Evolutionary conservation across 2,797 vertebrate genomes (phyloP).

Genomic region (Chelon auratus): DNA sequence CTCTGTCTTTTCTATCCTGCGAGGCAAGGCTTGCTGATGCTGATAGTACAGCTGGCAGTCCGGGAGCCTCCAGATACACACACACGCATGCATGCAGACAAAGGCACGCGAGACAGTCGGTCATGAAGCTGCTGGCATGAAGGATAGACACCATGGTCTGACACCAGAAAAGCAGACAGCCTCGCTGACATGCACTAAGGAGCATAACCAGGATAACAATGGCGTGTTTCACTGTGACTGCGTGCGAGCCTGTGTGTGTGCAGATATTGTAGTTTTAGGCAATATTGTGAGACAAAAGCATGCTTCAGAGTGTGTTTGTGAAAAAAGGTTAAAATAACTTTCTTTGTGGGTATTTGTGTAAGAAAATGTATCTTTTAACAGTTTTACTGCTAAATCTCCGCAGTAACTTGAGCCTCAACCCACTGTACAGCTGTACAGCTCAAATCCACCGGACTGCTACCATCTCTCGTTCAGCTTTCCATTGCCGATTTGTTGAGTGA

Average conservation of each 20-base stretch:
- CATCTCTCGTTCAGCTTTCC: too few species aligned
- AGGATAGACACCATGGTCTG: conserved; percentile 71
- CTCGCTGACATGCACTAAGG: conserved; percentile 56
- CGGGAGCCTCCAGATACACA: conserved; percentile 66
- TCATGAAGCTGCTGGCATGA: conserved; percentile 73
- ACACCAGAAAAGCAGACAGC: conserved; percentile 72
- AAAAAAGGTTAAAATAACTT: conserved; percentile 4
- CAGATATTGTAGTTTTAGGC: neutral
- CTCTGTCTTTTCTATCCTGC: conserved; percentile 59
- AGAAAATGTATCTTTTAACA: neutral
- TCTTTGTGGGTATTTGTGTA: conserved; percentile 10
- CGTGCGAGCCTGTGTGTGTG: conserved; percentile 19
- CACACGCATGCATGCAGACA: conserved; percentile 64
- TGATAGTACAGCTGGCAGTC: conserved; percentile 75
- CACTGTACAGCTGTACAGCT: too few species aligned
- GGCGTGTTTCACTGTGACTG: conserved; percentile 45
- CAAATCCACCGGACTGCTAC: too few species aligned
- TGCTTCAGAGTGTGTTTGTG: conserved; percentile 28
- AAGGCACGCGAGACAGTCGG: conserved; percentile 72
- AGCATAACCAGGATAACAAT: conserved; percentile 64
- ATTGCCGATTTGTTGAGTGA: too few species aligned
- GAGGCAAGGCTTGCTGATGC: conserved; percentile 63
- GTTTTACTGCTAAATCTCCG: neutral
- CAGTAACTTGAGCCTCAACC: too few species aligned
- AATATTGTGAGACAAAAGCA: conserved; percentile 18